Base-by-base conservation (phyloP, 2,113 vertebrate genomes). In the Alosa alosa region DNA sequence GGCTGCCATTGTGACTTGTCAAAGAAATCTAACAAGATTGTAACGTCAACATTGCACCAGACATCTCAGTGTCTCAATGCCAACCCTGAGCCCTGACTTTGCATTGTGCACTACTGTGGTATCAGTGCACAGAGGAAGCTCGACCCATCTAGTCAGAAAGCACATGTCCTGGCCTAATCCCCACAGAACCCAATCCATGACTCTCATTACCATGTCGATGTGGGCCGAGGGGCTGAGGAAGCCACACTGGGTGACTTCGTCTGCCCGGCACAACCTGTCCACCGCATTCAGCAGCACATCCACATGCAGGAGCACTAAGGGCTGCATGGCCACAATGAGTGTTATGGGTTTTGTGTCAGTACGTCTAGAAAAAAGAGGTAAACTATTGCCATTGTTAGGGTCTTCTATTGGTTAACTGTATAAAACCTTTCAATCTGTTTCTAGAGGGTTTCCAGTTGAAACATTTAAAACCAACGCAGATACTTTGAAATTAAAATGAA, bases 161-260 rank as follows among this genome's bases (percentile, higher is more conserved):
- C 68, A 78, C 75, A 86, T 82, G 82, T 84, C 84, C 55, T 50
- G 78, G 60, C 47, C 45, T 86, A 85, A 87, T 87, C 83, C 45
- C 64, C 44, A 64, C 3, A 18, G 75, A 82, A 84, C 44, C 75
- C 25, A 83, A 85, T 86, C 75, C 84, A 85, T 84, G 72, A 55
- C 49, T 72, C 49, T 84, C 81, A 88, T 87, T 86, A 83, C 47
- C 84, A 87, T 85, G 78, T 41, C 81, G 60, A 85, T 85, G 49
- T 88, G 86, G 55, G 83, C 2, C 83, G 41, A 85, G 7, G 50
- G 81, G 84, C 81, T 4, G 45, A 68, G 50, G 64, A n/a, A 57
- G 85, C 68, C 50, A 25, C 46, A 25, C 68, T 68, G 44, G 84
- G 36, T 25, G 47, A 50, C 72, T 44, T 82, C 47, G 47, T 39